Evolutionary conservation across 2,113 vertebrate species (phyloP), one percentile per base, ranked within the genome.

Genomic region (Leucosticte australis): DNA sequence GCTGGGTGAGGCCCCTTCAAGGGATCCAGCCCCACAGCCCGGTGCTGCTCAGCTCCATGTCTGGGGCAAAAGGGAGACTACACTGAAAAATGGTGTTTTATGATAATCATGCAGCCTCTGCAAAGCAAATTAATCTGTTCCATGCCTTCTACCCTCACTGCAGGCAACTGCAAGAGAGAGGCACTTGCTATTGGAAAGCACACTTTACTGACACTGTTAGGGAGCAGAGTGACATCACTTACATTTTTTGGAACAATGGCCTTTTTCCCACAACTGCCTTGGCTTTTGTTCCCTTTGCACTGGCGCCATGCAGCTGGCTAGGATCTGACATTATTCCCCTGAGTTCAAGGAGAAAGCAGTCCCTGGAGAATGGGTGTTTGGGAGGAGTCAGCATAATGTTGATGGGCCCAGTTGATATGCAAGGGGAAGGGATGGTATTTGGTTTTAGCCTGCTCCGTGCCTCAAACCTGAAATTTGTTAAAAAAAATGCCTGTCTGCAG

Each of bases 201-300:
- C 52, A 33, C 56, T 94, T 78, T 87, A 41, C 13, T 83, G 90
- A 70, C 3, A 41, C 20, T 0, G 2, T 71, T 78, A 83, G 67
- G 30, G n/a, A 83, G 27, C 9, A 63, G 42, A 70, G 44, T 86
- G 90, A 96, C 90, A 90, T 96, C 52, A 93, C 52, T 64, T 60
- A 42, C 9, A 71, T 74, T 83, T 96, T 96, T 96, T 96, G 22
- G 64, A 96, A 95, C 94, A 94, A 90, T 93, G 85, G 73, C 28
- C 62, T 83, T 91, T 90, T 84, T 15, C 65, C 79, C 76, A 81
- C 77, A 93, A 50, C 46, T 65, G 68, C 63, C 57, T 94, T 95
- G 79, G 83, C 91, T 94, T 90, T 85, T 95, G 64, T 77, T 95
- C 89, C 35, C 53, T 83, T 80, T 44, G 14, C 49, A 24, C 50